Base-by-base conservation (phyloP, 2,797 vertebrate species). In the Sciurus vulgaris region DNA sequence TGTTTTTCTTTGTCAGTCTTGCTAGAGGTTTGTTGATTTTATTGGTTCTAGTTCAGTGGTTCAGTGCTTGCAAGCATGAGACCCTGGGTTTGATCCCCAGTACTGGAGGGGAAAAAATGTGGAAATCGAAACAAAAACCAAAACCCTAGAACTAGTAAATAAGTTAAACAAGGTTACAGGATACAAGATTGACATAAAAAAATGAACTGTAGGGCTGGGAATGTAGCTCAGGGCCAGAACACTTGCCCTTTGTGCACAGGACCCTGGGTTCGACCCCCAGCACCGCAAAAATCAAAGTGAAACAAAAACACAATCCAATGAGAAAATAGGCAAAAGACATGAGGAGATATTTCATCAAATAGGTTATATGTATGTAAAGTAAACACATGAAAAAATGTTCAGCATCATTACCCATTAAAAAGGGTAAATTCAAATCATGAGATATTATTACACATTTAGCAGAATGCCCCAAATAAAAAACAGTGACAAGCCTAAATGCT, bases 291-390 rank as follows among this genome's bases (percentile, higher is more conserved):
- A 74, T 47, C 44, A 56, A 59, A 81, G 41, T 33, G 49, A 22
- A 38, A 51, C 6, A 41, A 91, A 95, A 51, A 17, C 44, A 47
- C 49, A 56, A 56, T 7, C 20, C 20, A 78, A 35, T 67, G 38
- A 95, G 59, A 91, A 93, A 86, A 86, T 10, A 11, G 22, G 49
- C 38, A 86, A 93, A 70, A 93, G 51, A 86, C 41, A 90, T 14
- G n/a, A 81, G 81, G 41, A 28, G 54, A 20, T 56, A 56, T 56
- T 56, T 56, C 54, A 56, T 56, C 20, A 56, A 56, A 22, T 56
- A 56, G 18, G 54, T 56, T 56, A 56, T 56, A 22, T 56, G 20
- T 18, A 56, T 22, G 7, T 56, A 56, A 47, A 47, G 9, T 24
- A 79, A 38, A 41, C 26, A 56, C 7, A 28, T 33, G 28, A 65